Conservation (phyloP, 2,797 vertebrate genomes). For the Cynodonichthys magdalenae region DNA sequence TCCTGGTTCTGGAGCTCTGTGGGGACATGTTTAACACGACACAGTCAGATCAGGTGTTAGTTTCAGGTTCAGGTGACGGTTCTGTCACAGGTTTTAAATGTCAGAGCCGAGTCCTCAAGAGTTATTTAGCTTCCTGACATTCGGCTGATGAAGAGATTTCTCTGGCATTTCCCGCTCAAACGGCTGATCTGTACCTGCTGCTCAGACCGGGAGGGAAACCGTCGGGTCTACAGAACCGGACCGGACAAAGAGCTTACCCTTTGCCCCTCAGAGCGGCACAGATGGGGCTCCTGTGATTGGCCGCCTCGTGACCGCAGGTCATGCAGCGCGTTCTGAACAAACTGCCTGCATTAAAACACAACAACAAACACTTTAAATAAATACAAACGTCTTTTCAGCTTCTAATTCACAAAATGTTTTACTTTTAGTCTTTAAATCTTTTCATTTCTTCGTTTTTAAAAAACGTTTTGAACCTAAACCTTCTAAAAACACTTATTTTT, state of each 20-base stretch:
- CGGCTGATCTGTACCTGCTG: slow-evolving; percentile 40
- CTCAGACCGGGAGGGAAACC: slow-evolving; percentile 3
- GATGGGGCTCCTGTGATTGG: slow-evolving; percentile 91
- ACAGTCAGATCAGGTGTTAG: background rate
- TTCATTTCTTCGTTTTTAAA: background rate
- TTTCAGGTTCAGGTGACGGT: background rate
- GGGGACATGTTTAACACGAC: slow-evolving; percentile 5
- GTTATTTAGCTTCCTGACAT: slow-evolving; percentile 42
- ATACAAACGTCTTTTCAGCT: background rate
- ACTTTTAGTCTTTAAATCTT: background rate
- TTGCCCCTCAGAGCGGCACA: slow-evolving; percentile 89
- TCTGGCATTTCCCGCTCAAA: slow-evolving; percentile 52
- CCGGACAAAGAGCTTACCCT: slow-evolving; percentile 82
- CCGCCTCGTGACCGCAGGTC: slow-evolving; percentile 86
- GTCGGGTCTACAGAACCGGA: background rate
- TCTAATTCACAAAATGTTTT: background rate
- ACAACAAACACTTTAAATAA: background rate
- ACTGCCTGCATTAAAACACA: slow-evolving; percentile 80
- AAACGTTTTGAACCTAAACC: background rate
- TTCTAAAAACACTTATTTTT: too few relatives aligned
- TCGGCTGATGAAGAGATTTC: slow-evolving; percentile 24
- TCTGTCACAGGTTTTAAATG: slow-evolving; percentile 19
- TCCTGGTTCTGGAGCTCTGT: slow-evolving; percentile 88
- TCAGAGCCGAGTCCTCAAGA: background rate
- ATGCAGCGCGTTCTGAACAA: slow-evolving; percentile 94